Evolutionary conservation across 2,113 vertebrate genomes (phyloP), one percentile per base, ranked within the genome.

Genomic region (Sardina pilchardus): DNA sequence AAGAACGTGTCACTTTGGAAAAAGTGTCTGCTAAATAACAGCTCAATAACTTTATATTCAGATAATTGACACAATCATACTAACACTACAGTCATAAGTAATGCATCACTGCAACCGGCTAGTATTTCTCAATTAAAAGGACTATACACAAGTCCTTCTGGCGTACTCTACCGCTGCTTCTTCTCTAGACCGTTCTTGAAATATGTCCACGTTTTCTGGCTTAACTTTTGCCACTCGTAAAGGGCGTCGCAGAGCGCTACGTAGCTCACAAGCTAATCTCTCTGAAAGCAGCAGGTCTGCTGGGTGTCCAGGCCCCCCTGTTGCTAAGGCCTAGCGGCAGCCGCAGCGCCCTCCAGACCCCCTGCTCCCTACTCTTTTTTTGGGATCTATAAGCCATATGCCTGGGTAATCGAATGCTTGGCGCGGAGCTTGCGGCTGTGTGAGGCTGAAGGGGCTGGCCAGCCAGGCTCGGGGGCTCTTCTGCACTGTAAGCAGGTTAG

Each of bases 391-490:
- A 89, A 90, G 90, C 92, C 92, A 94, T 94, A 92, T 94, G 94
- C 87, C 90, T 90, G 88, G 91, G 92, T 91, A 94, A 93, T 93
- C 89, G 89, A 92, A 94, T 85, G 89, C 91, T 87, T 90, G 92
- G 88, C 85, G 88, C 91, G 90, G 89, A 16, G 50, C 80, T 86
- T 89, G 89, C 86, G 88, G 85, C 87, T 82, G 67, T n/a, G 78
- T 86, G 84, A 44, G 9, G 81, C 75, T 43, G 24, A 75, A 30
- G 81, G 82, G 26, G 8, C 16, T 12, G 81, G 78, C 26, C 80
- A 88, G 43, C 84, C 34, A 44, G 50, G 16, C 81, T 36, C 34
- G 63, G 82, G 45, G 63, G 17, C 45, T 36, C 82, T 83, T 89
- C 84, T 84, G 84, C 80, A 63, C 83, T 83, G 43, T 43, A 85